A percentile compares a stretch with the other conserved stretches of the same genome.
Conservation (phyloP, 2,888 invertebrate genomes). For the Dinocampus coccinellae region DNA sequence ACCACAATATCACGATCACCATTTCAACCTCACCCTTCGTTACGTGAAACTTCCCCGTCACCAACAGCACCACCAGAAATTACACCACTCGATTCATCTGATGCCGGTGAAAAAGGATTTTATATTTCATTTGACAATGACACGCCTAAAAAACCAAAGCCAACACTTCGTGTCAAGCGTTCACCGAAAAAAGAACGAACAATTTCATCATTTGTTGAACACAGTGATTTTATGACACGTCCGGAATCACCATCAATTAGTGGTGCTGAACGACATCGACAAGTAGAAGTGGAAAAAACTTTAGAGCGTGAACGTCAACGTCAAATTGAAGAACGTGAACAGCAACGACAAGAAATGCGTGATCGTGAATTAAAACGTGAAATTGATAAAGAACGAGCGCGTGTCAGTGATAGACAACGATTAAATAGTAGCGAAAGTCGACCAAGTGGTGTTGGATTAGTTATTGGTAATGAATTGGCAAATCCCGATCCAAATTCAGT, state of each 20-base stretch:
- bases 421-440: slow-evolving; percentile 56
- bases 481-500: slow-evolving; percentile 81
- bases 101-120: slow-evolving; percentile 82
- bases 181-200: slow-evolving; percentile 79
- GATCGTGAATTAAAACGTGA: slow-evolving; percentile 66
- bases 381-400: slow-evolving; percentile 65
- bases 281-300: slow-evolving; percentile 69
- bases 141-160: slow-evolving; percentile 89
- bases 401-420: slow-evolving; percentile 57
- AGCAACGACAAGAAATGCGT: slow-evolving; percentile 61
- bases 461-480: slow-evolving; percentile 78
- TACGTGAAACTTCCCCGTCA: slow-evolving; percentile 67
- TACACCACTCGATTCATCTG: slow-evolving; percentile 69
- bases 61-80: slow-evolving; percentile 68
- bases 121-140: slow-evolving; percentile 95
- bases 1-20: slow-evolving; percentile 80
- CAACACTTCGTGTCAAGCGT: slow-evolving; percentile 81
- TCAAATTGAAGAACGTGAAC: slow-evolving; percentile 63
- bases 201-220: slow-evolving; percentile 61
- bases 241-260: slow-evolving; percentile 57
- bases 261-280: slow-evolving; percentile 65
- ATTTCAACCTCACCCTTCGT: slow-evolving; percentile 73
- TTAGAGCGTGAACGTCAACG: slow-evolving; percentile 64
- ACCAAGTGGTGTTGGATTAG: slow-evolving; percentile 70
- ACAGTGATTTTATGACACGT: slow-evolving; percentile 57